Percentiles rank a stretch among this genome's conserved stretches.
phyloP scores from a whole-genome alignment of 2,888 invertebrate genomes.

The Osmoderma eremita region DNA sequence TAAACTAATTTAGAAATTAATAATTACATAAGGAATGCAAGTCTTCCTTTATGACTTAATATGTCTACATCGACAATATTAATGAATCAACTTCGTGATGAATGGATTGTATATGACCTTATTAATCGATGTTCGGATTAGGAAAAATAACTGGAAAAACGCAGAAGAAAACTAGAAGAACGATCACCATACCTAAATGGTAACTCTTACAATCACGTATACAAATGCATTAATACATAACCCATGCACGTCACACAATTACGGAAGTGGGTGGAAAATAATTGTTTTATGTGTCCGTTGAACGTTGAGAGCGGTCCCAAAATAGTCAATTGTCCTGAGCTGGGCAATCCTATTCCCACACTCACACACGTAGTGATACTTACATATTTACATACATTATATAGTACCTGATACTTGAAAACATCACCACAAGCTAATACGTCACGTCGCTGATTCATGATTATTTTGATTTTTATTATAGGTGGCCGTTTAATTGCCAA shows the following conservation, averaged over 20 bases:
- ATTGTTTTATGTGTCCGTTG: too few relatives aligned
- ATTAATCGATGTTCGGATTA: neutral
- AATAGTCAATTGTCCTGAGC: slow-evolving; percentile 15
- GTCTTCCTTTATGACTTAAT: too few relatives aligned
- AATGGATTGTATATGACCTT: neutral
- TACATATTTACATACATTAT: too few relatives aligned
- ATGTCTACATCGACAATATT: too few relatives aligned
- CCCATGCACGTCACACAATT: too few relatives aligned
- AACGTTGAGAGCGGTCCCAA: slow-evolving; percentile 1
- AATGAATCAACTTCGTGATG: too few relatives aligned
- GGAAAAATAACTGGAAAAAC: slow-evolving; percentile 1
- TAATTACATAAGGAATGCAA: too few relatives aligned
- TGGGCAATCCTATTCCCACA: slow-evolving; percentile 2
- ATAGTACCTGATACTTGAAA: neutral
- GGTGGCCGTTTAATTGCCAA: slow-evolving; percentile 12
- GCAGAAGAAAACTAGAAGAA: slow-evolving; percentile 4
- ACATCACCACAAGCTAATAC: neutral
- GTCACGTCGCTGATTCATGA: slow-evolving; percentile 22
- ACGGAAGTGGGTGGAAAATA: too few relatives aligned
- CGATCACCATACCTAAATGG: neutral
- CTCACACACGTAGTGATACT: too few relatives aligned
- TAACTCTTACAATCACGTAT: too few relatives aligned
- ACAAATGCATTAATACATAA: too few relatives aligned
- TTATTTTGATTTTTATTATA: slow-evolving; percentile 34
- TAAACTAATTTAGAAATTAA: too few relatives aligned